Base-by-base conservation (phyloP, 2,797 vertebrate genomes). In the Acanthiza pusilla region DNA sequence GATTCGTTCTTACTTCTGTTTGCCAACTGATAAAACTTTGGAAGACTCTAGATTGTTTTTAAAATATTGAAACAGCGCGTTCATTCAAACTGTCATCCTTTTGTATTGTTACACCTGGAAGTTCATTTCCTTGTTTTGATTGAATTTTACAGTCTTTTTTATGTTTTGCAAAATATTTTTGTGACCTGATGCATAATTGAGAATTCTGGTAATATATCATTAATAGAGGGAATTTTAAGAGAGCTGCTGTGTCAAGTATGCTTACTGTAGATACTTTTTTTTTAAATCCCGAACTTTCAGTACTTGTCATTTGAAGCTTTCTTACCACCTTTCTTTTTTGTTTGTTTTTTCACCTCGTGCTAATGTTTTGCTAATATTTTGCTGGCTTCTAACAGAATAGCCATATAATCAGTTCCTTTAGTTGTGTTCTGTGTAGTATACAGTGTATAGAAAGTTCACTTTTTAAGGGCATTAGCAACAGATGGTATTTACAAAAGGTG, bases 371-470 rank as follows among this genome's bases (percentile, higher is more conserved):
- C 26, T 92, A 40, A 50, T 89, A 78, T 80, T 77, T 79, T 74
- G 32, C 51, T 91, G 74, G 23, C 16, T 94, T 94, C 83, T 88
- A 77, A 78, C 70, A 89, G 73, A 95, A 79, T 51, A 86, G 82
- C 47, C 43, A 18, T 26, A 6, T 53, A 43, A 53, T 85, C 22
- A 47, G 4, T 84, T 74, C 14, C 42, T 88, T 66, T n/a, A 78
- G 73, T 88, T 80, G 18, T 80, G 13, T 82, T 93, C 45, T 70
- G 13, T 1, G 1, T 79, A 42, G 47, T 83, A 15, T 38, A 78
- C 25, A 27, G 50, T 80, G 11, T 83, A 17, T 23, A 90, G 63
- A 34, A 75, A 63, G 32, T 54, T 48, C 38, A 42, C 22, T 91
- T 92, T 91, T 75, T 89, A 70, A 88, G 38, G n/a, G 43, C 19